Evolutionary conservation across 2,888 invertebrate species (phyloP), one percentile per base, ranked within the genome.

Genomic region (Phoronis australis): DNA sequence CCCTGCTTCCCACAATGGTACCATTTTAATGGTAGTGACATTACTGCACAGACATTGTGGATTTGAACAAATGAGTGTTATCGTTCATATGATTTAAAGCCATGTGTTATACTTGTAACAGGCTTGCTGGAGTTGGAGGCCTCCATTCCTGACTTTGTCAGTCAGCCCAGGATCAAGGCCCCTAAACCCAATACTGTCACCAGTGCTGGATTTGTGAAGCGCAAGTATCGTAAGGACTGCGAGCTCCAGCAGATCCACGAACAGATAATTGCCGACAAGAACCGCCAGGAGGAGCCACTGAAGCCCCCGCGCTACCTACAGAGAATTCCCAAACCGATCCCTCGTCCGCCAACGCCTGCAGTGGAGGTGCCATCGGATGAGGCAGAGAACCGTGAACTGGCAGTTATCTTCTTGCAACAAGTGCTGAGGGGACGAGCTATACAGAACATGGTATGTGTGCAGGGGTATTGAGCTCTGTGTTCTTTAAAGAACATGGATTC

Each of bases 391-490:
- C 61, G 74, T 40, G 80, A 82, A 58, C 77, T 85, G 71, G 80
- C 83, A 2, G 79, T 83, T 25, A 76, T 85, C 37, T 74, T 82
- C 56, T 66, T 88, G 47, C 87, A 88, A 69, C 83, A 83, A 66
- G 75, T 86, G 25, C 78, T 88, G 1, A 77, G 84, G 54, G 88
- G 88, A 1, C 78, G 88, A 21, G 86, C 87, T 4, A 82, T 85
- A 18, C 88, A 88, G 75, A 83, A 81, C 59, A 75, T 86, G 82
- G 86, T 86, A 74, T 47, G n/a, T n/a, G n/a, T n/a, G n/a, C n/a
- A n/a, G n/a, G n/a, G n/a, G n/a, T n/a, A n/a, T n/a, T n/a, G n/a
- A n/a, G n/a, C n/a, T n/a, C n/a, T n/a, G n/a, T n/a, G n/a, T n/a
- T n/a, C n/a, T n/a, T n/a, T n/a, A n/a, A n/a, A n/a, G n/a, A n/a